These are phyloP conservation scores for Allobates femoralis DNA, from an alignment of 2,797 vertebrate genomes.

Conservation along the genomic window DNA sequence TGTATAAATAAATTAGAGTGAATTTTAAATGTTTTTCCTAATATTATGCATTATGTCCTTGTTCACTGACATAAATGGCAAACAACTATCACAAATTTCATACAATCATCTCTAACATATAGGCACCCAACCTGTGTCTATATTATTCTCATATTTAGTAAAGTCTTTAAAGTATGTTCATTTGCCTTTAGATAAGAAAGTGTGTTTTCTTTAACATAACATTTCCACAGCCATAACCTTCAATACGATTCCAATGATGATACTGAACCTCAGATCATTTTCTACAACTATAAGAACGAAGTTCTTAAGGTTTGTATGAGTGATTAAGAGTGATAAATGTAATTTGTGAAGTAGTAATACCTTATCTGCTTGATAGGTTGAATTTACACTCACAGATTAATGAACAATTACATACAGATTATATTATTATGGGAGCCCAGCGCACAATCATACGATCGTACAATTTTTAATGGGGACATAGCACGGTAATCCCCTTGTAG, in stretches of 20 bases:
- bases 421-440: too few species aligned
- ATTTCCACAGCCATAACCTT: conserved; percentile 80
- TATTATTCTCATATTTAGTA: background rate
- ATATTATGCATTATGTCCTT: too few species aligned
- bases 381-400: too few species aligned
- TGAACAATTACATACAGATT: too few species aligned
- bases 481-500: too few species aligned
- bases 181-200: too few species aligned
- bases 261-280: conserved; percentile 79
- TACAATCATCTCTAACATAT: background rate
- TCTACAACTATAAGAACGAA: conserved; percentile 80
- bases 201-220: conserved; percentile 71
- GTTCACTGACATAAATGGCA: too few species aligned
- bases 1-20: too few species aligned
- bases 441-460: too few species aligned
- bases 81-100: background rate
- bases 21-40: too few species aligned
- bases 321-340: background rate
- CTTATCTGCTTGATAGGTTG: too few species aligned
- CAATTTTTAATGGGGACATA: too few species aligned
- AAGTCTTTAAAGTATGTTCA: background rate
- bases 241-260: conserved; percentile 80
- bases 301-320: conserved; percentile 78
- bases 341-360: background rate
- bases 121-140: background rate